These are phyloP conservation scores for Hippopotamyrus pictus DNA, from an alignment of 2,797 vertebrate species.

Conservation along the genomic window DNA sequence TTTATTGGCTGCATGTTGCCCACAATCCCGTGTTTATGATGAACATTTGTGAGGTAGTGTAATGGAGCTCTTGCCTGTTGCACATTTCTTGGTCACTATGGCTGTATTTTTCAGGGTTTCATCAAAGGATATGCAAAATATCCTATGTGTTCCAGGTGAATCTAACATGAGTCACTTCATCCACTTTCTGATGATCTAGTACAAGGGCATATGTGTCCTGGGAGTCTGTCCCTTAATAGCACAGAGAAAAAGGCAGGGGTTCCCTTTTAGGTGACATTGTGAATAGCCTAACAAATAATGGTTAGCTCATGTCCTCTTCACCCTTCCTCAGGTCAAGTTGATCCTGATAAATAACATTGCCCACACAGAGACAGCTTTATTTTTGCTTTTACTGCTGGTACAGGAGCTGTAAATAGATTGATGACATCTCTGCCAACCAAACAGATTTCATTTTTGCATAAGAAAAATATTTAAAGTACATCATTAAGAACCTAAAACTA, in stretches of 20 bases:
- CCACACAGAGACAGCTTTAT: not conserved
- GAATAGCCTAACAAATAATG: not conserved
- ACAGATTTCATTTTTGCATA: not conserved
- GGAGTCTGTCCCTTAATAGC: not conserved
- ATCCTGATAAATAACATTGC: not conserved
- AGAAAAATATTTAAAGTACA: not conserved
- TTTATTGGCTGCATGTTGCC: not conserved
- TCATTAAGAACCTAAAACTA: not conserved
- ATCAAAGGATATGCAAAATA: not conserved
- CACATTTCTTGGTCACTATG: not conserved
- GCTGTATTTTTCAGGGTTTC: not conserved
- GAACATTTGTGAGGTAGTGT: not conserved
- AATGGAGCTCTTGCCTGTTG: not conserved
- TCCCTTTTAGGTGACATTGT: not conserved
- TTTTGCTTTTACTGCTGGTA: not conserved
- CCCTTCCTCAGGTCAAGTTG: not conserved
- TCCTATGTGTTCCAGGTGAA: not conserved
- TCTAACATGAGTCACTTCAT: not conserved
- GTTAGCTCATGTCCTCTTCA: not conserved
- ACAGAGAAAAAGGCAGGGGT: not conserved
- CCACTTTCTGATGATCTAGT: not conserved
- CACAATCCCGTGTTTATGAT: not conserved
- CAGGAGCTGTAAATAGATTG: not conserved
- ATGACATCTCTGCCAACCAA: too few species aligned
- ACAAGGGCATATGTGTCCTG: not conserved